Evolutionary conservation across 1,140 invertebrate species (phyloP).

Genomic region (Trypoxylus dichotomus): DNA sequence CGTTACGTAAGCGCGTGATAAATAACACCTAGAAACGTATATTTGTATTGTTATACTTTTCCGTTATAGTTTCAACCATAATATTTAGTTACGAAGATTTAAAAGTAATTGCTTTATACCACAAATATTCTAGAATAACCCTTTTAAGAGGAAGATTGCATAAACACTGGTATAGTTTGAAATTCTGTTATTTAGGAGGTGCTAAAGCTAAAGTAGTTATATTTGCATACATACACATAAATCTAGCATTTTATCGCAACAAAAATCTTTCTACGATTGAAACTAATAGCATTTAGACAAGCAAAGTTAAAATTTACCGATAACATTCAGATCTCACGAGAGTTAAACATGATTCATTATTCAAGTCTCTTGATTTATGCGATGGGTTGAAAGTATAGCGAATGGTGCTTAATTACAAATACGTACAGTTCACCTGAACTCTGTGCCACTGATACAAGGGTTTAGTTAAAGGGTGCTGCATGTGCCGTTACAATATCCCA

Average conservation of each 20-base stretch:
- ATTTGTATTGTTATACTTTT: no score
- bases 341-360: background rate
- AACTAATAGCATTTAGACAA: background rate
- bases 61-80: no score
- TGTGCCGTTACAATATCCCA: slow-evolving; percentile 32
- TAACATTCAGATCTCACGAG: slow-evolving; percentile 3
- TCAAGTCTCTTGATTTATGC: background rate
- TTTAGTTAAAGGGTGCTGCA: slow-evolving; percentile 31
- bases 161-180: background rate
- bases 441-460: background rate
- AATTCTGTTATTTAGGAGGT: no score
- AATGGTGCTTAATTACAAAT: slow-evolving; percentile 7
- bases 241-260: background rate
- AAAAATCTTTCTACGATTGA: background rate
- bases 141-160: background rate
- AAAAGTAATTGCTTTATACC: no score
- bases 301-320: background rate
- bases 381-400: background rate
- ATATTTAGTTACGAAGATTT: no score
- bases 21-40: no score
- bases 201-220: background rate
- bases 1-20: no score
- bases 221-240: background rate
- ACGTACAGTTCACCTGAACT: slow-evolving; percentile 34
- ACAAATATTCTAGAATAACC: no score